These are phyloP conservation scores for Dendropsophus ebraccatus DNA, from an alignment of 2,113 vertebrate genomes.

Conservation along the genomic window DNA sequence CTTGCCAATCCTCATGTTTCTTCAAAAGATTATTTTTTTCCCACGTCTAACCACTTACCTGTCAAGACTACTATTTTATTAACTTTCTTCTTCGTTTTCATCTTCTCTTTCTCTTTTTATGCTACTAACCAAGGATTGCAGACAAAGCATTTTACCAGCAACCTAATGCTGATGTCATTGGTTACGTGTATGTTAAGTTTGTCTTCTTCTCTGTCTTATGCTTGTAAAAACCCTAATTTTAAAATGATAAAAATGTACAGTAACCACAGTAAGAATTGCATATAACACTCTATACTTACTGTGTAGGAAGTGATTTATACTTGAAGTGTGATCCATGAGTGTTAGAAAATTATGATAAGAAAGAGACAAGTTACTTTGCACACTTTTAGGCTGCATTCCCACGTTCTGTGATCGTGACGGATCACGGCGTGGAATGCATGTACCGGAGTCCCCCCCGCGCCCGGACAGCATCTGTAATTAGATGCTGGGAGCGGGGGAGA, in stretches of 20 bases:
- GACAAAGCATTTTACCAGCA: constrained; percentile 99
- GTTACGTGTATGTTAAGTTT: constrained; percentile 93
- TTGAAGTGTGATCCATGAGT: not conserved
- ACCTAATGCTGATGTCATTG: constrained; percentile 96
- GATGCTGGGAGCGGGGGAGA: too few relatives aligned
- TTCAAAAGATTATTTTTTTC: not conserved
- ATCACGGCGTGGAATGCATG: too few relatives aligned
- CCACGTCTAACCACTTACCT: not conserved
- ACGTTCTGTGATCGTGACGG: too few relatives aligned
- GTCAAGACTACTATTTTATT: not conserved
- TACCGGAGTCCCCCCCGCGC: too few relatives aligned
- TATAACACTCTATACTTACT: not conserved
- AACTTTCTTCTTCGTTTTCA: constrained; percentile 66
- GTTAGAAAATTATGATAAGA: not conserved
- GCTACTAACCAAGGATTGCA: constrained; percentile 87
- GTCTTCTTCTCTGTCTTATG: constrained; percentile 58
- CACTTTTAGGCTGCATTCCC: too few relatives aligned
- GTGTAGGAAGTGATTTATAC: not conserved
- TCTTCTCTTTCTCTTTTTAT: constrained; percentile 73
- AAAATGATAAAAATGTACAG: not conserved
- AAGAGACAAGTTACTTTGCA: not conserved
- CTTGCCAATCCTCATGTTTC: not conserved
- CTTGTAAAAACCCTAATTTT: not conserved
- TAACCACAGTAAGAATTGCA: not conserved
- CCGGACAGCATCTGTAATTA: too few relatives aligned